Evolutionary conservation across 2,113 vertebrate genomes (phyloP).

Genomic region (Cebus imitator): DNA sequence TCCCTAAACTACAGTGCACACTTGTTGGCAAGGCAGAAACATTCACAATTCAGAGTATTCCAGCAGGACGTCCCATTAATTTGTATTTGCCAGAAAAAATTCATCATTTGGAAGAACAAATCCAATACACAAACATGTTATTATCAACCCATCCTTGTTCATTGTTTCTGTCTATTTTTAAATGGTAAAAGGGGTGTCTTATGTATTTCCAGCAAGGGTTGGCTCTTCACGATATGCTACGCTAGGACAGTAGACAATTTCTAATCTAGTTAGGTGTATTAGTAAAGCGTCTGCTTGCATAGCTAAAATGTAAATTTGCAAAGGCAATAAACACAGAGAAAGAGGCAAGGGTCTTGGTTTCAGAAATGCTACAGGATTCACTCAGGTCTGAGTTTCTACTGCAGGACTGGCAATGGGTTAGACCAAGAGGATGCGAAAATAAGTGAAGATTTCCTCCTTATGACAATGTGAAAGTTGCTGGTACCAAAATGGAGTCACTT

Average conservation of each 20-base stretch:
- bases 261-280: slow-evolving; percentile 25
- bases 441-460: neutral
- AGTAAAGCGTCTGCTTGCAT: neutral
- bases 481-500: neutral
- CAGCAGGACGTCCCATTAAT: neutral
- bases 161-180: neutral
- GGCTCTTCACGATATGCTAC: neutral
- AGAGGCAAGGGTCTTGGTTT: neutral
- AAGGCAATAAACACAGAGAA: neutral
- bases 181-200: neutral
- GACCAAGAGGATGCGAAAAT: neutral
- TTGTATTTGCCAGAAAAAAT: neutral
- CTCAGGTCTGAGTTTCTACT: neutral
- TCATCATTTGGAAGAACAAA: neutral
- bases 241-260: neutral
- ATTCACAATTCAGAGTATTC: neutral
- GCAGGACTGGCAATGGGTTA: neutral
- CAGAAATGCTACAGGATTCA: neutral
- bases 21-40: neutral
- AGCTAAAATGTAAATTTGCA: slow-evolving; percentile 21
- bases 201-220: neutral
- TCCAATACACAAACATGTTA: neutral
- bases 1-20: neutral
- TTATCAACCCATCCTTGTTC: neutral
- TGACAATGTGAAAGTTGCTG: neutral